These are phyloP conservation scores for Lasioglossum lativentre DNA, from an alignment of 2,888 invertebrate species.

Conservation along the genomic window DNA sequence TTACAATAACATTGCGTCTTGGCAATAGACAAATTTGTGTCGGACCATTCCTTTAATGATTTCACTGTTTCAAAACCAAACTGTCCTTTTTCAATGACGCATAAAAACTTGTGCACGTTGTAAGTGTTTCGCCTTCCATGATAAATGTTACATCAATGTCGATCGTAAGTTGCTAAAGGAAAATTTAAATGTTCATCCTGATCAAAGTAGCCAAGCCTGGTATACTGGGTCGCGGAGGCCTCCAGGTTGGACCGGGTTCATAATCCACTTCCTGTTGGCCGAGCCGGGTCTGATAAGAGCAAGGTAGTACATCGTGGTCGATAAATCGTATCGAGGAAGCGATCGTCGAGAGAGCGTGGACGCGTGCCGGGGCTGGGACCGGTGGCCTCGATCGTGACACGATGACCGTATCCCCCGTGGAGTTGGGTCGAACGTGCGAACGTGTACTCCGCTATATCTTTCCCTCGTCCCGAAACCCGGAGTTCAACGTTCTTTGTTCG, in stretches of 20 bases:
- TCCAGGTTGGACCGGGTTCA: background rate
- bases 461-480: conserved; percentile 32
- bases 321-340: conserved; percentile 47
- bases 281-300: conserved; percentile 17
- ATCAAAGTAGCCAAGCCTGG: background rate
- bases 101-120: too few species aligned
- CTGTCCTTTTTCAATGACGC: too few species aligned
- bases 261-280: conserved; percentile 7
- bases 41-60: too few species aligned
- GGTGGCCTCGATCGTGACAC: conserved; percentile 59
- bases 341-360: conserved; percentile 44
- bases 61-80: too few species aligned
- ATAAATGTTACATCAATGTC: too few species aligned
- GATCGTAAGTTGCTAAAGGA: too few species aligned
- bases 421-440: conserved; percentile 58
- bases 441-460: background rate
- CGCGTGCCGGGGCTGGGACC: conserved; percentile 46
- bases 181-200: background rate
- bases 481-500: conserved; percentile 67
- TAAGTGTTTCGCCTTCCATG: too few species aligned
- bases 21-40: too few species aligned
- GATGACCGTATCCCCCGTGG: conserved; percentile 57
- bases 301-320: conserved; percentile 5
- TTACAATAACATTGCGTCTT: too few species aligned
- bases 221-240: background rate